phyloP scores from a whole-genome alignment of 2,888 invertebrate species.

The Chymomyza caudatula region DNA sequence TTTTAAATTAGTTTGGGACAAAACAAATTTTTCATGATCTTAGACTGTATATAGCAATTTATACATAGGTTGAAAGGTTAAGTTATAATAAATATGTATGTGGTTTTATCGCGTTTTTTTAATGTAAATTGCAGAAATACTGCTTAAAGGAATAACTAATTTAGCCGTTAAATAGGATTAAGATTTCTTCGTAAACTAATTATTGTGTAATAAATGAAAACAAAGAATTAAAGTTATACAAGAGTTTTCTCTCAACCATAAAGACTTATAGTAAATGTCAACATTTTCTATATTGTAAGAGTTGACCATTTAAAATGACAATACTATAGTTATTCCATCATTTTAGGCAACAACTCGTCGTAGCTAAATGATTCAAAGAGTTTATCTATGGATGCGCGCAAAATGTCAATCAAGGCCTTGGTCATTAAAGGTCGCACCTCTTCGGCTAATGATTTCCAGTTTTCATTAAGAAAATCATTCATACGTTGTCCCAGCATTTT shows the following conservation, averaged over 20 bases:
- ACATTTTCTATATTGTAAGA: no score
- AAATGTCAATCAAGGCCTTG: conserved; percentile 80
- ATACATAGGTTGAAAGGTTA: conserved; percentile 63
- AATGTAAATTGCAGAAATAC: neutral
- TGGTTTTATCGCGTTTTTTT: conserved; percentile 6
- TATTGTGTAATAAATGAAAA: conserved; percentile 9
- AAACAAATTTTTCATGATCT: conserved; percentile 5
- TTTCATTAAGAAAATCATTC: conserved; percentile 88
- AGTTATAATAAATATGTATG: conserved; percentile 44
- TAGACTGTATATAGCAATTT: conserved; percentile 80
- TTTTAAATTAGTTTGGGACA: conserved; percentile 32
- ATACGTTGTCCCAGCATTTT: conserved; percentile 83
- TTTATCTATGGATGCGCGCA: conserved; percentile 81
- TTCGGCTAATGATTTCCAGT: conserved; percentile 85
- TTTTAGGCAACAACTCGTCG: conserved; percentile 79
- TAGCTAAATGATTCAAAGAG: conserved; percentile 81
- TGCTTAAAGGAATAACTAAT: conserved; percentile 9
- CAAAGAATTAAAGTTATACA: neutral
- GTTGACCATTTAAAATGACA: neutral
- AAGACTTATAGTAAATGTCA: no score
- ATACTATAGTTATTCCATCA: neutral
- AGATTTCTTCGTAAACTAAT: conserved; percentile 12
- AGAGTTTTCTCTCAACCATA: no score
- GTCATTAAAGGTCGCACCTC: conserved; percentile 86
- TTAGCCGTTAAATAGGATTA: conserved; percentile 26